Evolutionary conservation across 2,888 invertebrate species (phyloP).

Genomic region (Callosobruchus maculatus): DNA sequence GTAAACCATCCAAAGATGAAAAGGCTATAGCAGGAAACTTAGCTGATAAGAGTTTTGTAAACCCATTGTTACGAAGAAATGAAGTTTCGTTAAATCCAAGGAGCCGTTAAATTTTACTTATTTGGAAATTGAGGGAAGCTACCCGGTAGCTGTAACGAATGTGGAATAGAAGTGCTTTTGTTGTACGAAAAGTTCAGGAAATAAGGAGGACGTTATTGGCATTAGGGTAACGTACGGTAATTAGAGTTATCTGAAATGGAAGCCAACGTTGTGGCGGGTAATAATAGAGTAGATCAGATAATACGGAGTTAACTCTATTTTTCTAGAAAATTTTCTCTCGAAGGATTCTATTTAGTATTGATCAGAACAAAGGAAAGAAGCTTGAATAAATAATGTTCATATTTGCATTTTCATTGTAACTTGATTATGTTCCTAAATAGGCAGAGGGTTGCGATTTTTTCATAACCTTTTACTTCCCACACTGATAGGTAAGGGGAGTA

Average conservation of each 20-base stretch:
- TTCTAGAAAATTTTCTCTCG: background rate
- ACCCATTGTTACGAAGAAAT: background rate
- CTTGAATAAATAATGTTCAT: too few species aligned
- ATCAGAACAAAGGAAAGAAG: background rate
- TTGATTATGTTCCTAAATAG: too few species aligned
- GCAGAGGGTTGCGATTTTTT: too few species aligned
- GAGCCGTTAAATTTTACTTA: background rate
- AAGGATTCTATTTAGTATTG: background rate
- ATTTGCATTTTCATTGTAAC: too few species aligned
- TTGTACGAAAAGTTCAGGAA: background rate
- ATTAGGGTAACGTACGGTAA: background rate
- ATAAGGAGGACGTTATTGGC: background rate
- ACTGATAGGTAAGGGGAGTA: too few species aligned
- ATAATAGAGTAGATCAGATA: background rate
- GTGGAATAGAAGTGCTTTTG: background rate
- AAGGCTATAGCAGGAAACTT: background rate
- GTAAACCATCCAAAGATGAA: background rate
- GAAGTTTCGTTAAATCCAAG: background rate
- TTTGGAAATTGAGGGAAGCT: background rate
- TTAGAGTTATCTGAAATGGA: background rate
- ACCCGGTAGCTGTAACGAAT: background rate
- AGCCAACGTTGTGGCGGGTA: background rate
- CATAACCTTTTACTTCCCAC: too few species aligned
- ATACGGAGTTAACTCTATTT: background rate
- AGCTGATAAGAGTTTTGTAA: background rate